These are phyloP conservation scores for Xiphias gladius DNA, from an alignment of 2,113 vertebrate species.

Conservation along the genomic window DNA sequence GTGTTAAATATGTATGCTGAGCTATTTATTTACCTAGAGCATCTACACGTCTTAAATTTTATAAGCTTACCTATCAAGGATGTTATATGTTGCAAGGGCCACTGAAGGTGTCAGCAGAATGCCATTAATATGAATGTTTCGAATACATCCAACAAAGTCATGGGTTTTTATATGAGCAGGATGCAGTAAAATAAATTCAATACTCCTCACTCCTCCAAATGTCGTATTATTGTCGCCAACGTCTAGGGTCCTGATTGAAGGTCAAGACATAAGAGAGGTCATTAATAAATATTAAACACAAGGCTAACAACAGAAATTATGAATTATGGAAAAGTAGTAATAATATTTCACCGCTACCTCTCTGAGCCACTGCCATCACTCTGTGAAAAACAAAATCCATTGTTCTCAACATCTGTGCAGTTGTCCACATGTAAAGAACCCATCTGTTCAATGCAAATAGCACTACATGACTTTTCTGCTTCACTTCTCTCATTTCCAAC, in stretches of 20 bases:
- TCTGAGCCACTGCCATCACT: conserved; percentile 72
- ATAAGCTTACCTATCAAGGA: conserved; percentile 72
- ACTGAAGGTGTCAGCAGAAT: conserved; percentile 70
- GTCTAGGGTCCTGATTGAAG: conserved; percentile 80
- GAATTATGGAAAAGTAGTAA: background rate
- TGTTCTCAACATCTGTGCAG: conserved; percentile 74
- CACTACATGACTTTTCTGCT: background rate
- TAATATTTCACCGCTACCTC: conserved; percentile 64
- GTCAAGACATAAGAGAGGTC: background rate
- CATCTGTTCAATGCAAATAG: conserved; percentile 72
- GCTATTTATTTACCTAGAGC: background rate
- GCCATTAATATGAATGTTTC: conserved; percentile 80
- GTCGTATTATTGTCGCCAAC: conserved; percentile 78
- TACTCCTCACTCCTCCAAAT: conserved; percentile 79
- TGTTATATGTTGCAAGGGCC: conserved; percentile 75
- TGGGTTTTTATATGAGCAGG: conserved; percentile 79
- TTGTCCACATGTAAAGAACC: conserved; percentile 83
- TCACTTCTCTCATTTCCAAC: background rate
- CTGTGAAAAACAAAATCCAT: conserved; percentile 79
- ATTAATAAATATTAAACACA: background rate
- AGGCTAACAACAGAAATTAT: background rate
- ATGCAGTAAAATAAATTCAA: conserved; percentile 72
- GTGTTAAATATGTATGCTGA: background rate
- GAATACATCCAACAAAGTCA: conserved; percentile 85
- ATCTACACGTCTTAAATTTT: background rate